Evolutionary conservation across 2,113 vertebrate species (phyloP).

Genomic region (Nipponia nippon): DNA sequence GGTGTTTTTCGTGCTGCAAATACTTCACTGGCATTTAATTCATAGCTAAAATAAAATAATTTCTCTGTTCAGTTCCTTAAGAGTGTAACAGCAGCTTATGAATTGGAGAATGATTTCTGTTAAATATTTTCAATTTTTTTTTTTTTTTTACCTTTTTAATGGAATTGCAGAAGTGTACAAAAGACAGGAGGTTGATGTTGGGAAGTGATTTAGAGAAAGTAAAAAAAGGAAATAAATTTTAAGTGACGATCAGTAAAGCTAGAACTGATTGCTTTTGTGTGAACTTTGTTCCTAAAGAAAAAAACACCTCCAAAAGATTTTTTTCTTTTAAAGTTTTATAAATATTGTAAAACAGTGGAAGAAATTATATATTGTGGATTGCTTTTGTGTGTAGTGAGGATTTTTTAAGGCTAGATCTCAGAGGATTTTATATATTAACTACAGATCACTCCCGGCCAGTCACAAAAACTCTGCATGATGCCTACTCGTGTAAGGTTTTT

Average conservation of each 20-base stretch:
- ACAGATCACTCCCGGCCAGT: background rate
- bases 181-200: background rate
- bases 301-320: background rate
- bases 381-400: background rate
- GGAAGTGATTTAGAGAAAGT: background rate
- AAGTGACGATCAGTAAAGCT: background rate
- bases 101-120: background rate
- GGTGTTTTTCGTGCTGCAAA: background rate
- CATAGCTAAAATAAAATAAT: background rate
- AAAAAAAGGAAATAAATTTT: background rate
- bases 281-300: background rate
- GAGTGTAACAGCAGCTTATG: background rate
- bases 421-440: background rate
- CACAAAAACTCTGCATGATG: background rate
- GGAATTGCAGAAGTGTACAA: background rate
- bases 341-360: background rate
- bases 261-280: background rate
- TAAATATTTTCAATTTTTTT: background rate
- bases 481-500: background rate
- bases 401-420: background rate
- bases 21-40: background rate
- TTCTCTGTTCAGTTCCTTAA: background rate
- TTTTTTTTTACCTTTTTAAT: background rate
- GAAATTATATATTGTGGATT: background rate
- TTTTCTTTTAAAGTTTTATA: background rate